These are phyloP conservation scores for Pteronura brasiliensis DNA, from an alignment of 2,113 vertebrate species.

Conservation along the genomic window DNA sequence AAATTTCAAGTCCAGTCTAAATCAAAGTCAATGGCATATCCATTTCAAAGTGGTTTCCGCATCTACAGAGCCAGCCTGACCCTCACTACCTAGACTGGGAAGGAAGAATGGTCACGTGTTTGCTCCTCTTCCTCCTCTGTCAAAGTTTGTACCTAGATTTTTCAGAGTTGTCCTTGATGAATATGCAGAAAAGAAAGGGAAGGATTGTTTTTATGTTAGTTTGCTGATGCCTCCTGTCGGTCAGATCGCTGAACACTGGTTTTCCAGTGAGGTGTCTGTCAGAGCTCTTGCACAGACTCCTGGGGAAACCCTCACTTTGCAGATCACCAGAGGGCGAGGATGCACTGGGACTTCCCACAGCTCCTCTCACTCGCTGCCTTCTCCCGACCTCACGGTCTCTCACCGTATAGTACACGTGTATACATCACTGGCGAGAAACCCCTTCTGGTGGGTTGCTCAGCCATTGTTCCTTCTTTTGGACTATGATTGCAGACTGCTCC, in stretches of 20 bases:
- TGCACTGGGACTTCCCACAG: fast-evolving
- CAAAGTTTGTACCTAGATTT: background rate
- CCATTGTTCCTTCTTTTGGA: background rate
- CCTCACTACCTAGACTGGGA: fast-evolving
- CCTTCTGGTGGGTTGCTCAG: background rate
- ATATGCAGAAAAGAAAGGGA: background rate
- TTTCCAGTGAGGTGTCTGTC: background rate
- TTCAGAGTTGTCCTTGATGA: background rate
- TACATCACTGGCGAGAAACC: background rate
- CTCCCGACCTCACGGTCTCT: background rate
- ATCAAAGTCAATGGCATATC: background rate
- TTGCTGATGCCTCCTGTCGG: fast-evolving
- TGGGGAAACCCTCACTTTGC: background rate
- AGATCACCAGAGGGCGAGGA: background rate
- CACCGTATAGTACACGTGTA: fast-evolving
- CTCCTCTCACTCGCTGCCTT: fast-evolving
- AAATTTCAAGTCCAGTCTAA: background rate
- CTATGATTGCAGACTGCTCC: background rate
- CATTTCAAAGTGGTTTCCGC: background rate
- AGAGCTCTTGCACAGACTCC: background rate
- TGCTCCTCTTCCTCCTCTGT: background rate
- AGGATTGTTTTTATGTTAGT: background rate
- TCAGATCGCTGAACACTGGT: fast-evolving
- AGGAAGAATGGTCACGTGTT: background rate
- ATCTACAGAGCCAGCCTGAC: background rate